Evolutionary conservation across 2,888 invertebrate genomes (phyloP).

Genomic region (Leucoma salicis): DNA sequence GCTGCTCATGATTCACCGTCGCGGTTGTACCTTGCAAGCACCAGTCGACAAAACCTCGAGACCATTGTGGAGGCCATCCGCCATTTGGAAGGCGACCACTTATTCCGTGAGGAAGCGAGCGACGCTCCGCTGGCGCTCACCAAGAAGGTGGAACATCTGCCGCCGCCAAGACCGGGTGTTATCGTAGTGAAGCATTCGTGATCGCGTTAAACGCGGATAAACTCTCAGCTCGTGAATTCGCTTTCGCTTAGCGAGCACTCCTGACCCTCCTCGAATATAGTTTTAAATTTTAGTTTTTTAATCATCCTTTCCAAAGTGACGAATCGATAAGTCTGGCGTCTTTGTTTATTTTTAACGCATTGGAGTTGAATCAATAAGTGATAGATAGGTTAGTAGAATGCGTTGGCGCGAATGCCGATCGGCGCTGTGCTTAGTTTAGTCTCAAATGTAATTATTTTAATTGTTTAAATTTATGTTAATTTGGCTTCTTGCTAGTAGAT

Average conservation of each 20-base stretch:
- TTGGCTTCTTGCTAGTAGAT: constrained; percentile 50
- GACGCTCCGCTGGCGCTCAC: constrained; percentile 84
- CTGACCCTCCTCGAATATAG: constrained; percentile 78
- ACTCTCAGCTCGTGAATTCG: constrained; percentile 51
- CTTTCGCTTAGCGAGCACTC: constrained; percentile 60
- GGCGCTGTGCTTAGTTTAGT: constrained; percentile 76
- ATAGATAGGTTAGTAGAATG: constrained; percentile 57
- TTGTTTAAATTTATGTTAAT: constrained; percentile 54
- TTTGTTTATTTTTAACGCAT: constrained; percentile 61
- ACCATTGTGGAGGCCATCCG: constrained; percentile 99
- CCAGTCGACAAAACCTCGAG: constrained; percentile 96
- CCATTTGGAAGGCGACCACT: constrained; percentile 97
- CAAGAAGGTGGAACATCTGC: constrained; percentile 75
- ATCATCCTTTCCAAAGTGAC: constrained; percentile 78
- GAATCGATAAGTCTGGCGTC: constrained; percentile 78
- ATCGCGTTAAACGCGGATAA: constrained; percentile 67
- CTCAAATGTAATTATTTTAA: constrained; percentile 68
- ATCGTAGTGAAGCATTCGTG: constrained; percentile 95
- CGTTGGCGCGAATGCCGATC: constrained; percentile 57
- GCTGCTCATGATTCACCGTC: constrained; percentile 64
- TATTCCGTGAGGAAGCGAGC: constrained; percentile 90
- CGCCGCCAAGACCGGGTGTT: constrained; percentile 91
- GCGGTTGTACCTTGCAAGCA: constrained; percentile 77
- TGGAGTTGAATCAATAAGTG: constrained; percentile 55
- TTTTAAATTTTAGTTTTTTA: constrained; percentile 73